A percentile compares a stretch with the other conserved stretches of the same genome.
Conservation (phyloP, 2,888 invertebrate species). For the Andrena chrysosceles region DNA sequence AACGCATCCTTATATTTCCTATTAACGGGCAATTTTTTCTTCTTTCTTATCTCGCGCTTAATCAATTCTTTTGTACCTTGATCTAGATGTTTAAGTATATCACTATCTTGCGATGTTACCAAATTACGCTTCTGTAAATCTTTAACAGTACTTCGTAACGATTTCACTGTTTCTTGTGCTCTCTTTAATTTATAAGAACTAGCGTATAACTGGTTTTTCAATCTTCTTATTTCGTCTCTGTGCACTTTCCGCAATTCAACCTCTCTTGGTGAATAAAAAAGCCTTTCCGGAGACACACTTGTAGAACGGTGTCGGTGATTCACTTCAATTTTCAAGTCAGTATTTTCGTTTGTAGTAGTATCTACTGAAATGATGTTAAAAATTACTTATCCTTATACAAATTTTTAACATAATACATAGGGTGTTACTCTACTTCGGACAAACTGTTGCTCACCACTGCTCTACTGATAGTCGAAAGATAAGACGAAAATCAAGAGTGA, state of each 20-base stretch:
- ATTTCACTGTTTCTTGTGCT: constrained; percentile 3
- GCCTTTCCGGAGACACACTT: neutral
- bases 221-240: neutral
- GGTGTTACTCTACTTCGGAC: too few relatives aligned
- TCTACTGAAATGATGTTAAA: neutral
- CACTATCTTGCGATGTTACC: neutral
- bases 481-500: too few relatives aligned
- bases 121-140: neutral
- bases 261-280: neutral
- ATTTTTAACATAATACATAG: neutral
- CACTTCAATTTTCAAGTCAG: neutral
- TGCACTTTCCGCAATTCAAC: neutral
- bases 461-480: too few relatives aligned
- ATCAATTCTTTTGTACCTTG: neutral
- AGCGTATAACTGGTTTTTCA: neutral
- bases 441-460: too few relatives aligned
- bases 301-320: neutral
- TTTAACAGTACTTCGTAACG: neutral
- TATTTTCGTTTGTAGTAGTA: neutral
- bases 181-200: neutral
- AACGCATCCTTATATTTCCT: neutral
- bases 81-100: neutral
- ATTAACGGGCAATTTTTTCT: neutral
- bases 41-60: too few relatives aligned
- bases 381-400: neutral